Percentiles rank a stretch among this genome's conserved stretches.
Conservation (phyloP, 1,140 invertebrate species). For the Panulirus ornatus region DNA sequence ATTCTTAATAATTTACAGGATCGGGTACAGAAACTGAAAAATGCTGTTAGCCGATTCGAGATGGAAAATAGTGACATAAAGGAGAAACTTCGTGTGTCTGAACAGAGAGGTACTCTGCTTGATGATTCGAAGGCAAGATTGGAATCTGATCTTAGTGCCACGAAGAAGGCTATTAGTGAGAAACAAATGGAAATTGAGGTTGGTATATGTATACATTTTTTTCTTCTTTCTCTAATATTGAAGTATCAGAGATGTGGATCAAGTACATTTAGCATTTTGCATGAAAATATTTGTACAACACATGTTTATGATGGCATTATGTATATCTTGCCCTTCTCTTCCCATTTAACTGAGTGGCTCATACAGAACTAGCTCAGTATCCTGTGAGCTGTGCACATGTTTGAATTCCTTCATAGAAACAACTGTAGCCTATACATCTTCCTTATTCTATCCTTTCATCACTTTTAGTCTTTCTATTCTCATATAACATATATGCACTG, state of each 20-base stretch:
- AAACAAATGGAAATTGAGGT: conserved; percentile 75
- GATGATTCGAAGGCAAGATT: conserved; percentile 72
- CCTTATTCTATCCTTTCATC: too few species aligned
- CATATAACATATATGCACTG: too few species aligned
- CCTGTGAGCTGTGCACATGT: too few species aligned
- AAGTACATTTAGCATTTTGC: too few species aligned
- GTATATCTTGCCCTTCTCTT: too few species aligned
- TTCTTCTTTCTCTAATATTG: conserved; percentile 16
- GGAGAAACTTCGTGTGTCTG: conserved; percentile 62
- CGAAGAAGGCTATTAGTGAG: conserved; percentile 66
- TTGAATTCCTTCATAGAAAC: too few species aligned
- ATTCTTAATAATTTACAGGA: conserved; percentile 38
- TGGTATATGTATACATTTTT: conserved; percentile 29
- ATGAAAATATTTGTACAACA: neutral
- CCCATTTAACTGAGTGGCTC: too few species aligned
- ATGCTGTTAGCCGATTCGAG: conserved; percentile 64
- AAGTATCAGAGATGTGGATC: too few species aligned
- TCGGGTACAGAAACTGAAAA: conserved; percentile 70
- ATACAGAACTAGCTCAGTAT: too few species aligned
- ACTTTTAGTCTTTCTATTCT: too few species aligned
- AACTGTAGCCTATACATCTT: too few species aligned
- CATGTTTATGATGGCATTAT: too few species aligned
- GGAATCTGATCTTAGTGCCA: conserved; percentile 66
- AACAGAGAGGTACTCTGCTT: conserved; percentile 66
- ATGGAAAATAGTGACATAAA: conserved; percentile 69